phyloP scores from a whole-genome alignment of 2,888 invertebrate species.

The Alcis repandata region DNA sequence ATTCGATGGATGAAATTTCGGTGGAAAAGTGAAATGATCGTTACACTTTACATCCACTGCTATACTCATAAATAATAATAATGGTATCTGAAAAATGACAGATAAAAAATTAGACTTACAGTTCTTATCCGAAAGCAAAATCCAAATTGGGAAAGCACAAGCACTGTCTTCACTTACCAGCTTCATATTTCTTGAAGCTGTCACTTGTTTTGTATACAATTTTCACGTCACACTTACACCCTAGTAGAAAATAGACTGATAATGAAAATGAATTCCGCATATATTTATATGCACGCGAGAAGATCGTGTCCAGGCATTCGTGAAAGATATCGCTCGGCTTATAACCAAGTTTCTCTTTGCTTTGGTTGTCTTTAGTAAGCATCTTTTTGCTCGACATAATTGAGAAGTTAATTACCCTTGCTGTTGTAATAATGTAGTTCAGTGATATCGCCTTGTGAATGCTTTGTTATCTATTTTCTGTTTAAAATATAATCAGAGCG shows the following conservation, averaged over 20 bases:
- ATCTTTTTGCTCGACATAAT: conserved; percentile 40
- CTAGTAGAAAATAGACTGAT: conserved; percentile 79
- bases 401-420: conserved; percentile 32
- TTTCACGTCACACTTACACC: conserved; percentile 77
- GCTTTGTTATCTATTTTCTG: not conserved
- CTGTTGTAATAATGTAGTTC: conserved; percentile 27
- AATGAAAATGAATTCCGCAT: conserved; percentile 86
- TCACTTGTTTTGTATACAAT: conserved; percentile 52
- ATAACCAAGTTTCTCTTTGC: conserved; percentile 76
- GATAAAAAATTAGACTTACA: conserved; percentile 57
- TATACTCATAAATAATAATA: conserved; percentile 63
- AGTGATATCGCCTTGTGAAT: conserved; percentile 31
- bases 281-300: conserved; percentile 84
- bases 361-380: conserved; percentile 49
- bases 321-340: conserved; percentile 77
- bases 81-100: conserved; percentile 72
- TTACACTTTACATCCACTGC: conserved; percentile 60
- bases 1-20: conserved; percentile 68
- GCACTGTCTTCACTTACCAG: conserved; percentile 79
- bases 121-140: conserved; percentile 50
- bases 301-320: conserved; percentile 79
- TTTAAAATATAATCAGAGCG: too few species aligned
- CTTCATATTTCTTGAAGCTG: conserved; percentile 80
- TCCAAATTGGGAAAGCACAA: conserved; percentile 55
- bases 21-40: conserved; percentile 72